Evolutionary conservation across 2,797 vertebrate genomes (phyloP), one percentile per base, ranked within the genome.

Genomic region (Fratercula arctica): DNA sequence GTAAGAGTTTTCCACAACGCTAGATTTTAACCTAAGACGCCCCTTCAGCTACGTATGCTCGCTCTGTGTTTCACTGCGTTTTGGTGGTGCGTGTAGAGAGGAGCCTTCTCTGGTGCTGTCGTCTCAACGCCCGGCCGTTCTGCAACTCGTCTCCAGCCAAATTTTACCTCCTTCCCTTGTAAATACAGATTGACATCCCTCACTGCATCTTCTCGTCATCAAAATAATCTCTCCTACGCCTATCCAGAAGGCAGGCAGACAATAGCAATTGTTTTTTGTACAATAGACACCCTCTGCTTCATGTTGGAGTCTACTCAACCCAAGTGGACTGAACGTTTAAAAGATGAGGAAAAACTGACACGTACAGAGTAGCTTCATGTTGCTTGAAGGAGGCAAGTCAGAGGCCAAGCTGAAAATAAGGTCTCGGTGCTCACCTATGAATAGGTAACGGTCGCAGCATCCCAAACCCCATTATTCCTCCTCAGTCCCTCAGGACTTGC

Each of bases 251-350:
- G 73, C 51, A 66, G 23, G 41, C 29, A 74, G 85, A 51, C 28
- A 41, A 10, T 0, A n/a, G 17, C 57, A 11, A 14, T 33, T 25
- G 24, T 33, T 59, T 48, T 59, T 29, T 21, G 14, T 46, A 15
- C 46, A 29, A 37, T n/a, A 56, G 57, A 33, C 0, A 1, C 0
- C 2, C n/a, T 63, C n/a, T 0, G 2, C 56, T 82, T 89, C 2
- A 0, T 35, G 28, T 19, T 50, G n/a, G 54, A 50, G 8, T 14
- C 24, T 66, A 1, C 43, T 77, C 76, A 69, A 29, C 53, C 56
- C 48, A 33, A 63, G 41, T 19, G 15, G 67, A n/a, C 31, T 10
- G 50, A 73, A 33, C 9, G 2, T 20, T 50, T 69, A 50, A 48
- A 56, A 73, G 29, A 60, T 35, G 7, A 66, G 72, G 51, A 78